Base-by-base conservation (phyloP, 2,797 vertebrate species). In the Rhodeus uyekii region DNA sequence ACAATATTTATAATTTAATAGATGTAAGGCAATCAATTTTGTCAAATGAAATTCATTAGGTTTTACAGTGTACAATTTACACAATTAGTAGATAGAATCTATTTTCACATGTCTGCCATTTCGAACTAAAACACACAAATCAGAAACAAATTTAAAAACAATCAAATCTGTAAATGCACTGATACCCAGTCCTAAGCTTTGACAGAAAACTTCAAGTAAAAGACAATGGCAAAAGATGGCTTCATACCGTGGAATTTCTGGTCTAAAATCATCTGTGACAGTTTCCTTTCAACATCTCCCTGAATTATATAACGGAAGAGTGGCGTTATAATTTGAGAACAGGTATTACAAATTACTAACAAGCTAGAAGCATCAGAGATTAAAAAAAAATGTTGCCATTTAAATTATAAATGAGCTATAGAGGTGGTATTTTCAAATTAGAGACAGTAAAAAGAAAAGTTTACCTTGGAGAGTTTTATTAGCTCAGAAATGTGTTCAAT, bases 251-350 rank as follows among this genome's bases (percentile, higher is more conserved):
- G 96, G 91, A 99, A 99, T 88, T 97, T 99, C 90, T 97, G 93
- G 90, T 99, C 97, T 93, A 99, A 92, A 90, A 98, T 99, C 97
- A 99, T 99, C 93, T 98, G 97, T 80, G 97, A 99, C 86, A 99
- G 91, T 89, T 99, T 99, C 91, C 96, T 96, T 95, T 99, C 97
- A 89, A 98, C 97, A 6, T 98, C 96, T 60, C 94, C 95, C 97
- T 99, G 93, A n/a, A 50, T 16, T 22, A 46, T 39, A 71, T 6
- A 27, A 46, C 9, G 3, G n/a, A 19, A 72, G 19, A 60, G 19
- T 5, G 4, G 53, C 22, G 38, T 32, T n/a, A 6, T 32, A 12
- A 76, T 50, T n/a, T 72, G 29, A 60, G 27, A 60, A 60, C 5
- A 2, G 55, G 29, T 6, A 58, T 27, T 72, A 81, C 60, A 71